A percentile compares a stretch with the other conserved stretches of the same genome.
Evolutionary conservation across 92 coral and sea anemone species (phyloP).

Genomic region (Phenganax stokvisi): DNA sequence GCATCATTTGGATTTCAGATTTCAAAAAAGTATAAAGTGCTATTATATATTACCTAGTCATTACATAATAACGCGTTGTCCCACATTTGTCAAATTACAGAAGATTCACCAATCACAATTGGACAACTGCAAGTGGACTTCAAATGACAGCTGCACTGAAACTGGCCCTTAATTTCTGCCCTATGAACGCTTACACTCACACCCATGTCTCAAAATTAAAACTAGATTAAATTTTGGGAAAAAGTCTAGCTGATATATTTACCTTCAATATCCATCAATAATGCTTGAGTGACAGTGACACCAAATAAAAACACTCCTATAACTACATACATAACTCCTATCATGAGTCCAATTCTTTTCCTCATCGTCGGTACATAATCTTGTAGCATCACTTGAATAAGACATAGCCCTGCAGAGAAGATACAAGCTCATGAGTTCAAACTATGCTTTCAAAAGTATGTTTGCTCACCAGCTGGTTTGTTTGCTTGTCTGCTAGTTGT

Average conservation of each 20-base stretch:
- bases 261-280: conserved; percentile 59
- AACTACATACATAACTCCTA: conserved; percentile 62
- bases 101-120: too few species aligned
- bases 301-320: conserved; percentile 79
- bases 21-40: too few species aligned
- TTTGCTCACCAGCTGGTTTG: background rate
- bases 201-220: background rate
- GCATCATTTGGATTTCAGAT: too few species aligned
- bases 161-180: too few species aligned
- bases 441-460: background rate
- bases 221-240: too few species aligned
- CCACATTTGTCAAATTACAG: too few species aligned
- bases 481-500: too few species aligned
- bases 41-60: too few species aligned
- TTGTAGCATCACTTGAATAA: conserved; percentile 61
- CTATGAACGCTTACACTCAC: background rate
- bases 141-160: too few species aligned
- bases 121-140: too few species aligned
- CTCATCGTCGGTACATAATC: conserved; percentile 29
- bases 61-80: too few species aligned
- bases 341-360: conserved; percentile 44
- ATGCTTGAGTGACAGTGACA: conserved; percentile 73
- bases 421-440: background rate
- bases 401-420: conserved; percentile 58
- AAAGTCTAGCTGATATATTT: conserved; percentile 41